These are phyloP conservation scores for Caenorhabditis japonica DNA, from an alignment of 2,888 invertebrate genomes.

Conservation along the genomic window DNA sequence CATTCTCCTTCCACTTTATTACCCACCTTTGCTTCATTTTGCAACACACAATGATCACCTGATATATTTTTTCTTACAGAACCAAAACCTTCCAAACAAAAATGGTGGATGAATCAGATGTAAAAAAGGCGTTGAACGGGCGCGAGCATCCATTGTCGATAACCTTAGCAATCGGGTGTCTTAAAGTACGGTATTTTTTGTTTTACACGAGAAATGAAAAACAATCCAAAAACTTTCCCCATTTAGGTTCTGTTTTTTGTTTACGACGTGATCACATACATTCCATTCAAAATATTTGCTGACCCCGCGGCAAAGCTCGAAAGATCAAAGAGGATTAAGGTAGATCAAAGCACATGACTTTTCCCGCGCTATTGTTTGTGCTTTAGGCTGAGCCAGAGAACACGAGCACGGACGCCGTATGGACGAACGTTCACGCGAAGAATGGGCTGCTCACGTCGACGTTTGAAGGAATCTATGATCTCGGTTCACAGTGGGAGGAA, in stretches of 20 bases:
- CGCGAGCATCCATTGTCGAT: constrained; percentile 58
- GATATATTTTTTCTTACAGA: neutral
- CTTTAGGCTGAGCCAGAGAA: constrained; percentile 67
- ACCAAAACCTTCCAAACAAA: constrained; percentile 26
- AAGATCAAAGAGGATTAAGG: constrained; percentile 68
- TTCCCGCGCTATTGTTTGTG: too few relatives aligned
- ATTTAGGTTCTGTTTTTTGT: constrained; percentile 71
- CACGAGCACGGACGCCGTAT: constrained; percentile 68
- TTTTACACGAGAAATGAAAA: constrained; percentile 6
- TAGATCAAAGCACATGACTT: too few relatives aligned
- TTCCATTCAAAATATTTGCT: constrained; percentile 76
- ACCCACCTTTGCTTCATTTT: constrained; percentile 1
- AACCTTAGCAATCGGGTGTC: constrained; percentile 38
- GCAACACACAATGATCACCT: neutral
- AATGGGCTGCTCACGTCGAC: constrained; percentile 74
- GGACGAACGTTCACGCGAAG: constrained; percentile 70
- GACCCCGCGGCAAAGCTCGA: constrained; percentile 73
- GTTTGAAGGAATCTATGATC: constrained; percentile 77
- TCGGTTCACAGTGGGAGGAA: constrained; percentile 78
- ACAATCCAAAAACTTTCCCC: constrained; percentile 20
- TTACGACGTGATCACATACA: constrained; percentile 72
- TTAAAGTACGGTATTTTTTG: too few relatives aligned
- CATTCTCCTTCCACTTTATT: constrained; percentile 8
- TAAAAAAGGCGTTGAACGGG: constrained; percentile 51
- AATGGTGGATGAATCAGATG: constrained; percentile 51